Evolutionary conservation across 2,113 vertebrate genomes (phyloP).

Genomic region (Zapornia atra): DNA sequence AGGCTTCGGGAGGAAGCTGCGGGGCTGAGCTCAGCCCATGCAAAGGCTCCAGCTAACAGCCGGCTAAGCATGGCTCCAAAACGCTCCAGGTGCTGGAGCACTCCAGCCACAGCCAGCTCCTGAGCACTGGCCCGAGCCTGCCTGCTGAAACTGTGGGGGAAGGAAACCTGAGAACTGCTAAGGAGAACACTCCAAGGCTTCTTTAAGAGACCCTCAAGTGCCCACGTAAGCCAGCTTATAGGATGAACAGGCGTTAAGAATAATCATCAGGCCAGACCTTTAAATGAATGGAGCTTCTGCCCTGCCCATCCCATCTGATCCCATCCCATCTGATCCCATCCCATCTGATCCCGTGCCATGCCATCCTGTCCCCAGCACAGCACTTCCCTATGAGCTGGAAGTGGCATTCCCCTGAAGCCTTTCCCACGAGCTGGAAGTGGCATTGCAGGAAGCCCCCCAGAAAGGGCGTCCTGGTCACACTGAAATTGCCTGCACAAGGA

Average conservation of each 20-base stretch:
- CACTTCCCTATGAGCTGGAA: too few relatives aligned
- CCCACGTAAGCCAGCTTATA: neutral
- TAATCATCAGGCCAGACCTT: neutral
- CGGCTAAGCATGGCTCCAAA: accelerated
- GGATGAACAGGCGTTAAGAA: too few relatives aligned
- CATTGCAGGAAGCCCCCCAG: neutral
- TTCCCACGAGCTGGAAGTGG: neutral
- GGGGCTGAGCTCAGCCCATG: neutral
- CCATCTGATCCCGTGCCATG: neutral
- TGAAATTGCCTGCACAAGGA: neutral
- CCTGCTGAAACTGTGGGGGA: neutral
- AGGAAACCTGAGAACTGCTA: neutral
- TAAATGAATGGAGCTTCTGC: neutral
- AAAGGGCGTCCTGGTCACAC: neutral
- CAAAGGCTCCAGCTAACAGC: neutral
- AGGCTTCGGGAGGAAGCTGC: neutral
- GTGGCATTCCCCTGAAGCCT: neutral
- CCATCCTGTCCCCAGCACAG: neutral
- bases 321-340: too few relatives aligned
- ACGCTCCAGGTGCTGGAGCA: neutral
- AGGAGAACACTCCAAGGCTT: neutral
- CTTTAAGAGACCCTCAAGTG: neutral
- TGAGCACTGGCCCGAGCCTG: neutral
- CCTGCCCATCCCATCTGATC: neutral
- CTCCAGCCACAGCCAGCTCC: neutral